phyloP scores from a whole-genome alignment of 1,140 invertebrate species.

The Diploscapter pachys region DNA sequence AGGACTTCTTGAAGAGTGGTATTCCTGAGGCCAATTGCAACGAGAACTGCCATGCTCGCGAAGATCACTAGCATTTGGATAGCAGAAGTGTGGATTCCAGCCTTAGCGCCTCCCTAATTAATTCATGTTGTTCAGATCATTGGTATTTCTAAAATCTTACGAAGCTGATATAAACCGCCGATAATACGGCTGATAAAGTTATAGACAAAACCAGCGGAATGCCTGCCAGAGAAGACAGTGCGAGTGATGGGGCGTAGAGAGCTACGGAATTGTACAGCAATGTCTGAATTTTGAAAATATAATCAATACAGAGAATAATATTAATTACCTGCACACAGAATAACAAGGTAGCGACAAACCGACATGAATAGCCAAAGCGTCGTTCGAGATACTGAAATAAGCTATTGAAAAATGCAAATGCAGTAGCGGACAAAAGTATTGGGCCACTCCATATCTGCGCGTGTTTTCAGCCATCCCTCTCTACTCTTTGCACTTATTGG shows the following conservation, averaged over 20 bases:
- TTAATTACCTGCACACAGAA: constrained; percentile 41
- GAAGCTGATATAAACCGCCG: constrained; percentile 45
- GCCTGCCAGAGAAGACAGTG: constrained; percentile 33
- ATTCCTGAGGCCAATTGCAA: constrained; percentile 34
- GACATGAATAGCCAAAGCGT: constrained; percentile 36
- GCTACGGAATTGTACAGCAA: constrained; percentile 45
- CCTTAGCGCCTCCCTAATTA: constrained; percentile 47
- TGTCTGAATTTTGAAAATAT: constrained; percentile 33
- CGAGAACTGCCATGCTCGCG: constrained; percentile 32
- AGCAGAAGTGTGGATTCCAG: constrained; percentile 49
- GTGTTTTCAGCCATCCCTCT: no score
- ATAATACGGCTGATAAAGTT: constrained; percentile 40
- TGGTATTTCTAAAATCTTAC: constrained; percentile 26
- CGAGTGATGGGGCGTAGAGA: constrained; percentile 47
- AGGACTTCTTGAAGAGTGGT: constrained; percentile 17
- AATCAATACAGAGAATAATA: not conserved
- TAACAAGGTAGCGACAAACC: constrained; percentile 37
- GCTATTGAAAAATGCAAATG: no score
- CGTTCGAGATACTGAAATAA: constrained; percentile 43
- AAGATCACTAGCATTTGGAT: constrained; percentile 48
- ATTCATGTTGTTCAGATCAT: constrained; percentile 4
- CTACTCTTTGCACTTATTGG: no score
- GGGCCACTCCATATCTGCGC: no score
- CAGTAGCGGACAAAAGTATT: no score
- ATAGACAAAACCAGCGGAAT: constrained; percentile 39